Evolutionary conservation across 64 coral and sea anemone species (phyloP).

Genomic region (Trachythela sp.): DNA sequence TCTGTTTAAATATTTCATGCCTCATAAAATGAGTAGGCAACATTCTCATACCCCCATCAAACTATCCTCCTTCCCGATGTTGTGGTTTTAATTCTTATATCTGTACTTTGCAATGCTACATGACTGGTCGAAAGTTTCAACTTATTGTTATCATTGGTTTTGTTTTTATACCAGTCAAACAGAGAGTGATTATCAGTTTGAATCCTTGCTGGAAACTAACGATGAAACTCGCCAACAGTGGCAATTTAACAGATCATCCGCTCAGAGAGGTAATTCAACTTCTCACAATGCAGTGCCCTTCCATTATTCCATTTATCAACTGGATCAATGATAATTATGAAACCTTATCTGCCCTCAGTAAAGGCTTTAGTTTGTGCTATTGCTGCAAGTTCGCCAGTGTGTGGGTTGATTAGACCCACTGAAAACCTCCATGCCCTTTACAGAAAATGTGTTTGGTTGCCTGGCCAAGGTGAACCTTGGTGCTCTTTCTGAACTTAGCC

Average conservation of each 20-base stretch:
- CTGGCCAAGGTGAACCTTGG: neutral
- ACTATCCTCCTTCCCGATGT: no score
- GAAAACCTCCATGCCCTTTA: neutral
- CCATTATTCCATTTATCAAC: neutral
- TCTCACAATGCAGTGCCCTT: neutral
- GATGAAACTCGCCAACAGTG: neutral
- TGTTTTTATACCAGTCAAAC: neutral
- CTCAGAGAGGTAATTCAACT: neutral
- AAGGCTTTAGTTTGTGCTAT: neutral
- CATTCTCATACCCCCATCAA: no score
- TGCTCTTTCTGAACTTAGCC: neutral
- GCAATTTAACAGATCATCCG: neutral
- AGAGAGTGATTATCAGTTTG: neutral
- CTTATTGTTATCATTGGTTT: neutral
- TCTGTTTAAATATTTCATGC: no score
- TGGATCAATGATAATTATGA: neutral
- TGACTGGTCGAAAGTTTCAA: neutral
- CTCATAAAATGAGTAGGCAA: no score
- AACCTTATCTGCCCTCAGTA: neutral
- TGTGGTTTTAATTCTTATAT: no score
- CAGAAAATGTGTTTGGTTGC: neutral
- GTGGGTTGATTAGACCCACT: neutral
- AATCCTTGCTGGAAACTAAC: neutral
- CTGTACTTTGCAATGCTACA: neutral
- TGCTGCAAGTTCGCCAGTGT: conserved; percentile 5